Percentiles rank a stretch among this genome's conserved stretches.
phyloP scores from a whole-genome alignment of 92 coral and sea anemone genomes.

The Hydrozoanthus gracilis region DNA sequence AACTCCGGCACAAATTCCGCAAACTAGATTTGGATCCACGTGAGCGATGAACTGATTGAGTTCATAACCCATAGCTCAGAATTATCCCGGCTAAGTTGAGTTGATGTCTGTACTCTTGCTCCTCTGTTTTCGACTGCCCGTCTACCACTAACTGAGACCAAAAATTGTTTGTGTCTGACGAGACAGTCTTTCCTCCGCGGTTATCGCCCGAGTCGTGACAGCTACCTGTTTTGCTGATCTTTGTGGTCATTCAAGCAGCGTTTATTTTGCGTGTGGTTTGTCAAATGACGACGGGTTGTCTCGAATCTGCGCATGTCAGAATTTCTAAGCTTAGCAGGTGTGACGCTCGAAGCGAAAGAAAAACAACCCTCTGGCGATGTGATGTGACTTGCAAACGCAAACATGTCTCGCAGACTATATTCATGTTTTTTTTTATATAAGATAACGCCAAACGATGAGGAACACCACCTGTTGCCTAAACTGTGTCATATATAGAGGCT shows the following conservation, averaged over 20 bases:
- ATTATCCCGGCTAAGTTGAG: background rate
- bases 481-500: too few species aligned
- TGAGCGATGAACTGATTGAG: conserved; percentile 73
- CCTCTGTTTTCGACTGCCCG: background rate
- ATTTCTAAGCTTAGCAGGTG: conserved; percentile 26
- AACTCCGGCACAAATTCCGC: conserved; percentile 96
- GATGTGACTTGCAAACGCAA: background rate
- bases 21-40: conserved; percentile 84
- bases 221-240: conserved; percentile 29
- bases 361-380: conserved; percentile 48
- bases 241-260: conserved; percentile 32
- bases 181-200: background rate
- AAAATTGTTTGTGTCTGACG: background rate
- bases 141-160: background rate
- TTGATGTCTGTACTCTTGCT: background rate
- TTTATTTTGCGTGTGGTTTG: conserved; percentile 56
- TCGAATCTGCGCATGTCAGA: conserved; percentile 10
- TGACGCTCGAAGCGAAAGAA: background rate
- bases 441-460: too few species aligned
- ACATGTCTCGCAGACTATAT: too few species aligned
- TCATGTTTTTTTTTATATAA: too few species aligned
- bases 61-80: conserved; percentile 79
- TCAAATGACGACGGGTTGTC: conserved; percentile 49
- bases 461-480: too few species aligned
- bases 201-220: conserved; percentile 13